Base-by-base conservation (phyloP, 1,140 invertebrate genomes). In the Formica selysi region DNA sequence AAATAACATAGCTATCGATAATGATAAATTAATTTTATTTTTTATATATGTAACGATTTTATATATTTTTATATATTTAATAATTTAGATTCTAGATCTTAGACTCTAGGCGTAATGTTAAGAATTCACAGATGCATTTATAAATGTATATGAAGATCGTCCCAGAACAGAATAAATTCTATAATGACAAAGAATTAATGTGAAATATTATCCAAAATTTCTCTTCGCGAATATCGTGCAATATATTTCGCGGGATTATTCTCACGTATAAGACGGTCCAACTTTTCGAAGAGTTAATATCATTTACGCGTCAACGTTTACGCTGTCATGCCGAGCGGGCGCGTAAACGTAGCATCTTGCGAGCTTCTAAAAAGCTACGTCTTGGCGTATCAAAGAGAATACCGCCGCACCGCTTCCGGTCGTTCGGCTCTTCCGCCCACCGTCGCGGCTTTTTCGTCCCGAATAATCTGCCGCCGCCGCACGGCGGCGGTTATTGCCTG, bases 381-480 rank as follows among this genome's bases (percentile, higher is more conserved):
- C 54, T 76, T 62, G 44, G 22, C 36, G 80, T 57, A 54, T 89
- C 87, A 89, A 89, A 89, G 84, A 57, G 48, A 71, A 86, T 51
- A 16, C 62, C 76, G 86, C 86, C 85, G 79, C 79, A 83, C 88
- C 89, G 91, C 88, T 93, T 93, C 91, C 91, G 91, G 91, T 92
- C 91, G 92, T 92, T 92, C 76, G 84, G 74, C 85, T 88, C 89
- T 87, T 88, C 86, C 86, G 89, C 85, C 88, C 87, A 86, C 84
- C 71, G 84, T 64, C 78, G 48, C 36, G 86, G 78, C 89, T 91
- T 91, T 90, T 90, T 91, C 91, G 76, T 89, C 70, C 65, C 59
- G 26, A 92, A 89, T 91, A 80, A 80, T 86, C 85, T 76, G 88
- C 88, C 57, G 61, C 11, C 68, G 67, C 64, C 57, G 71, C 86